Evolutionary conservation across 2,113 vertebrate species (phyloP).

Genomic region (Microcebus tavaratra): DNA sequence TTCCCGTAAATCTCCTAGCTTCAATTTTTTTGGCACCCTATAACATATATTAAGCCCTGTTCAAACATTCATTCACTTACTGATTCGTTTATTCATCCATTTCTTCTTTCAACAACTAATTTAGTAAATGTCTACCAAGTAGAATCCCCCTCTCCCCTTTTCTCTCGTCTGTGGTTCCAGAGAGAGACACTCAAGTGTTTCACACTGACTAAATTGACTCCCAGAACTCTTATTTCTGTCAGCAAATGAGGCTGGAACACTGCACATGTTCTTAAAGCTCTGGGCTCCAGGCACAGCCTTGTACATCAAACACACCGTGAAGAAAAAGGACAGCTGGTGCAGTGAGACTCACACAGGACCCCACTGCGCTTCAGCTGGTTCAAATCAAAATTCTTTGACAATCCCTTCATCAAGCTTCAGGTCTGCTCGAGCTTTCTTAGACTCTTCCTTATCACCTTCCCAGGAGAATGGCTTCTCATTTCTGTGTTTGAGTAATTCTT

Average conservation of each 20-base stretch:
- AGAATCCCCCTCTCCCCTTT: neutral
- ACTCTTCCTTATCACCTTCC: neutral
- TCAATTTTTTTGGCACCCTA: neutral
- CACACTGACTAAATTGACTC: neutral
- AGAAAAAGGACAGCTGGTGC: neutral
- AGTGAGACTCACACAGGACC: neutral
- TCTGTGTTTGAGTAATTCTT: neutral
- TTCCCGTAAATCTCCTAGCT: neutral
- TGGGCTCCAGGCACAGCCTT: neutral
- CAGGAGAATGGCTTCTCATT: neutral
- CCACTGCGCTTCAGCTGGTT: neutral
- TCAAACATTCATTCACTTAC: conserved; percentile 10
- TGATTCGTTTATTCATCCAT: neutral
- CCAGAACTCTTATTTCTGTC: neutral
- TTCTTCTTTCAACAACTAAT: neutral
- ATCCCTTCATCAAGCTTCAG: neutral
- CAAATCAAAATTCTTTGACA: neutral
- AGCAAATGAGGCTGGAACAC: neutral
- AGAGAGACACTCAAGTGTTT: neutral
- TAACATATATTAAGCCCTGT: neutral
- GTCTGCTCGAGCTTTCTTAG: neutral
- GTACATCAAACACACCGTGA: neutral
- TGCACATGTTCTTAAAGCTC: neutral
- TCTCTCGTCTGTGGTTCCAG: neutral
- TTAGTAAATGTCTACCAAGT: neutral